phyloP scores from a whole-genome alignment of 2,113 vertebrate species.

The Phylloscopus whistleri region DNA sequence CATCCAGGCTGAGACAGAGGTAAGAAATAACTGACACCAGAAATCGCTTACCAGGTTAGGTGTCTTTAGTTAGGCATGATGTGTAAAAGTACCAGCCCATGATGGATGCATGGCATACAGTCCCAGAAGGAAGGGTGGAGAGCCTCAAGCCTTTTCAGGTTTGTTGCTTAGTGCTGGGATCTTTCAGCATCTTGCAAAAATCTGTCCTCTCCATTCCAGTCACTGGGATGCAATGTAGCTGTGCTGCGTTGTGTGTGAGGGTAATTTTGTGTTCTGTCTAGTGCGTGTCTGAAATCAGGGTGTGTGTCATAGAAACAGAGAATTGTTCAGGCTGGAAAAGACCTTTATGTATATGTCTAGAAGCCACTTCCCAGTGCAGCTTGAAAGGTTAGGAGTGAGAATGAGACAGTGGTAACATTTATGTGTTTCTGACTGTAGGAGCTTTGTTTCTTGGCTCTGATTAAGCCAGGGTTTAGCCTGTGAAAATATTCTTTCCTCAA shows the following conservation, averaged over 20 bases:
- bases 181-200: background rate
- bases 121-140: background rate
- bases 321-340: background rate
- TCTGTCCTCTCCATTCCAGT: background rate
- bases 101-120: rapidly evolving
- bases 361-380: rapidly evolving
- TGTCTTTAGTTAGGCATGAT: rapidly evolving
- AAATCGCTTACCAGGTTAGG: background rate
- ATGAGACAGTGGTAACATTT: background rate
- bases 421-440: background rate
- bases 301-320: background rate
- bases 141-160: background rate
- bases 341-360: background rate
- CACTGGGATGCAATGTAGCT: background rate
- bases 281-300: background rate
- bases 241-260: background rate
- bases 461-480: background rate
- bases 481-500: background rate
- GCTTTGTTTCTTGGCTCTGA: background rate
- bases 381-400: background rate
- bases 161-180: background rate
- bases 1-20: background rate
- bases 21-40: background rate
- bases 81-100: background rate
- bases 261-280: background rate